phyloP scores from a whole-genome alignment of 2,888 invertebrate species.

The Villa cingulata region DNA sequence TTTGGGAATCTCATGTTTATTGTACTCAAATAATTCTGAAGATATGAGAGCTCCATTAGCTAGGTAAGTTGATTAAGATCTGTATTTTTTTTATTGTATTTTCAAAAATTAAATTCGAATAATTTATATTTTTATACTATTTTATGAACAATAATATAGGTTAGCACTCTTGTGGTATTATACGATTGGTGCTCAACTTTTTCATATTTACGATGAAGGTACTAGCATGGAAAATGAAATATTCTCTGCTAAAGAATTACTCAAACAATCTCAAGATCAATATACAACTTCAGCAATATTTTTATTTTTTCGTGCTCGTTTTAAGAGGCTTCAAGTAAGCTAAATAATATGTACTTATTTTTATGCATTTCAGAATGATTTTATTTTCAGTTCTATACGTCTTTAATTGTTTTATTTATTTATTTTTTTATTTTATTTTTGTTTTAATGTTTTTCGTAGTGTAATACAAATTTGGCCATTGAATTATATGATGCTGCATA shows the following conservation, averaged over 20 bases:
- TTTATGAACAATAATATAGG: no score
- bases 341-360: no score
- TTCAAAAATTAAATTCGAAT: conserved; percentile 3
- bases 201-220: conserved; percentile 44
- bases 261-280: conserved; percentile 38
- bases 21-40: conserved; percentile 44
- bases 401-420: no score
- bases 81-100: background rate
- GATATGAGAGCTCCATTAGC: conserved; percentile 57
- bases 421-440: background rate
- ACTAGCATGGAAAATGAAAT: conserved; percentile 45
- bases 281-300: conserved; percentile 50
- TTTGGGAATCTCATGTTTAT: conserved; percentile 43
- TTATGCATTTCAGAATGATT: background rate
- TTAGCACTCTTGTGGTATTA: conserved; percentile 52
- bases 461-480: conserved; percentile 44
- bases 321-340: conserved; percentile 45
- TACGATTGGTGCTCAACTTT: conserved; percentile 53
- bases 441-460: conserved; percentile 34
- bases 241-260: conserved; percentile 35
- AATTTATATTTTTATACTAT: conserved; percentile 14
- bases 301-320: conserved; percentile 50
- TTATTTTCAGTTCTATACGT: background rate
- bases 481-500: conserved; percentile 44
- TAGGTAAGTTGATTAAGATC: conserved; percentile 34